These are phyloP conservation scores for Columba livia DNA, from an alignment of 2,113 vertebrate species.

Conservation along the genomic window DNA sequence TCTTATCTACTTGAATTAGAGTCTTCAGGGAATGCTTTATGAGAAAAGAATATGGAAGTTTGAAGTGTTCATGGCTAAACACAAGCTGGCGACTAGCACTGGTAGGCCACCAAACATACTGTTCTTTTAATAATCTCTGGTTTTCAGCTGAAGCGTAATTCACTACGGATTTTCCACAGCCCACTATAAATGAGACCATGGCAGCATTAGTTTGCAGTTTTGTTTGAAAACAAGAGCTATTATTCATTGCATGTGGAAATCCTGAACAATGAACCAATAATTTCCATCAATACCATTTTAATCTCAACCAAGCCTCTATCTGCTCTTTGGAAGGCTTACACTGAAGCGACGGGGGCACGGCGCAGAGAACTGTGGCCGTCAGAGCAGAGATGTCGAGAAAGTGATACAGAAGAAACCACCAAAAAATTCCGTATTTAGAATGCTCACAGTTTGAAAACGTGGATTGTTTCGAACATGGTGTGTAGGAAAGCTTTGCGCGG, in stretches of 20 bases:
- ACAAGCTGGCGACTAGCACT: background rate
- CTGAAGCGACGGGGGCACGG: accelerated
- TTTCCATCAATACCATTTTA: background rate
- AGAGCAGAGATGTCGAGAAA: background rate
- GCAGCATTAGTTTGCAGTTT: background rate
- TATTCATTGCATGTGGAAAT: background rate
- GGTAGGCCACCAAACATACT: background rate
- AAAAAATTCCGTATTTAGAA: background rate
- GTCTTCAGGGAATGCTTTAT: background rate
- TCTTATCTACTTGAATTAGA: background rate
- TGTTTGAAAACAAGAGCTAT: background rate
- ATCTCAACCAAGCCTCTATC: background rate
- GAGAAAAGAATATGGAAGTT: background rate
- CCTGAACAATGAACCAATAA: background rate
- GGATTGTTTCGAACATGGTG: background rate
- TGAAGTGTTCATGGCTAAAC: background rate
- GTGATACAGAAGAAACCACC: background rate
- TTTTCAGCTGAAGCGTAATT: background rate
- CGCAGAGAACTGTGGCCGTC: accelerated
- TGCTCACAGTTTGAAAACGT: background rate
- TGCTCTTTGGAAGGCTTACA: background rate
- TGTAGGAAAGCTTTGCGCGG: background rate
- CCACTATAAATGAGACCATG: background rate
- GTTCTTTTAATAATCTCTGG: background rate
- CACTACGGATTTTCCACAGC: background rate